A percentile compares a stretch with the other conserved stretches of the same genome.
Conservation (phyloP, 2,797 vertebrate genomes). For the Epinephelus awoara region DNA sequence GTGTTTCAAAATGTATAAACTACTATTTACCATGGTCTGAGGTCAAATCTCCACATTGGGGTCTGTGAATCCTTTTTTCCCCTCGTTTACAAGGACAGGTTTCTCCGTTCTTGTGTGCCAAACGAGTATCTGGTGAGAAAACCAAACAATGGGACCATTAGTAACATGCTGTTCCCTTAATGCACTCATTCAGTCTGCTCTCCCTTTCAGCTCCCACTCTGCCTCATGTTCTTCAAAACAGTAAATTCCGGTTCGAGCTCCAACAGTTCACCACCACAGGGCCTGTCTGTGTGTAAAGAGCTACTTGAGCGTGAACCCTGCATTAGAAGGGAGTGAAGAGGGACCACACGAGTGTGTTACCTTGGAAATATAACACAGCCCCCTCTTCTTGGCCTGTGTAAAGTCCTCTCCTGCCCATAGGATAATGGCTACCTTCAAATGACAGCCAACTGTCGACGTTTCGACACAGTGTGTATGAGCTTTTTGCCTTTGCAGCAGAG, state of each 20-base stretch:
- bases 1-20: not conserved
- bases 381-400: slow-evolving; percentile 23
- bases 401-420: slow-evolving; percentile 24
- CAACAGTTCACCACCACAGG: slow-evolving; percentile 21
- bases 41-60: slow-evolving; percentile 96
- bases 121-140: slow-evolving; percentile 91
- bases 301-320: slow-evolving; percentile 63
- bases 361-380: slow-evolving; percentile 36
- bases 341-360: slow-evolving; percentile 21
- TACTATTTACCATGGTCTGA: slow-evolving; percentile 67
- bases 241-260: slow-evolving; percentile 34
- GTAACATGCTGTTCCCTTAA: slow-evolving; percentile 48
- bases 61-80: slow-evolving; percentile 99
- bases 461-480: not conserved
- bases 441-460: slow-evolving; percentile 22
- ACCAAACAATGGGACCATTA: slow-evolving; percentile 55
- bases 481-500: slow-evolving; percentile 3
- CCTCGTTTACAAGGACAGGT: slow-evolving; percentile 97
- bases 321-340: slow-evolving; percentile 52
- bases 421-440: slow-evolving; percentile 46
- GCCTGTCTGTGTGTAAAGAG: slow-evolving; percentile 53
- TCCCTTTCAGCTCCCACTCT: slow-evolving; percentile 44
- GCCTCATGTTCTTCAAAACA: slow-evolving; percentile 59
- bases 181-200: slow-evolving; percentile 37
- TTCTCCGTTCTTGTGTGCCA: slow-evolving; percentile 99